These are phyloP conservation scores for Eilema depressum DNA, from an alignment of 2,888 invertebrate species.

Conservation along the genomic window DNA sequence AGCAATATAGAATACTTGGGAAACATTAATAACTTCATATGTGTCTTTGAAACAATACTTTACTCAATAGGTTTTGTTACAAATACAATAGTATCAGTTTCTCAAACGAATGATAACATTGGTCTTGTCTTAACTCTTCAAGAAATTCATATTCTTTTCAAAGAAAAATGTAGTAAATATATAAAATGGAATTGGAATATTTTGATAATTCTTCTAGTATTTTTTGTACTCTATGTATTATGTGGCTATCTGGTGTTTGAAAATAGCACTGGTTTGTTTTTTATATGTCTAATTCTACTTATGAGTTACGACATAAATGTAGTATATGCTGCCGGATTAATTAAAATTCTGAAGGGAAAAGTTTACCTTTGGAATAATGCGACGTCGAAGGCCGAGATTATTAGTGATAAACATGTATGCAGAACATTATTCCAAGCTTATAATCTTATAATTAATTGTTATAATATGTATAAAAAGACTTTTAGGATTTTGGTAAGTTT, in stretches of 20 bases:
- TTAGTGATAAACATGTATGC: background rate
- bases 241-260: background rate
- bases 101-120: background rate
- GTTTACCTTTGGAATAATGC: slow-evolving; percentile 14
- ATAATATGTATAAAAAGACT: background rate
- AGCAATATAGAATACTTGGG: background rate
- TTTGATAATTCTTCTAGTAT: background rate
- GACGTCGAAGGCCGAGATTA: background rate
- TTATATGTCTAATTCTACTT: background rate
- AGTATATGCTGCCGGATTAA: slow-evolving; percentile 18
- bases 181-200: slow-evolving; percentile 8
- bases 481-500: slow-evolving; percentile 17
- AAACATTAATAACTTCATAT: background rate
- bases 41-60: background rate
- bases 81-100: background rate
- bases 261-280: background rate
- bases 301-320: slow-evolving; percentile 18
- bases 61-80: background rate
- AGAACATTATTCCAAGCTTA: slow-evolving; percentile 5
- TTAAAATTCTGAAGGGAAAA: slow-evolving; percentile 23
- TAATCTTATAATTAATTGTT: slow-evolving; percentile 9
- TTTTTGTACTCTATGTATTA: background rate
- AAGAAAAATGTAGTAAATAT: background rate
- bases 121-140: slow-evolving; percentile 19
- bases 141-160: slow-evolving; percentile 12